A percentile compares a stretch with the other conserved stretches of the same genome.
Conservation (phyloP, 2,888 invertebrate genomes). For the Onthophagus sagittarius region DNA sequence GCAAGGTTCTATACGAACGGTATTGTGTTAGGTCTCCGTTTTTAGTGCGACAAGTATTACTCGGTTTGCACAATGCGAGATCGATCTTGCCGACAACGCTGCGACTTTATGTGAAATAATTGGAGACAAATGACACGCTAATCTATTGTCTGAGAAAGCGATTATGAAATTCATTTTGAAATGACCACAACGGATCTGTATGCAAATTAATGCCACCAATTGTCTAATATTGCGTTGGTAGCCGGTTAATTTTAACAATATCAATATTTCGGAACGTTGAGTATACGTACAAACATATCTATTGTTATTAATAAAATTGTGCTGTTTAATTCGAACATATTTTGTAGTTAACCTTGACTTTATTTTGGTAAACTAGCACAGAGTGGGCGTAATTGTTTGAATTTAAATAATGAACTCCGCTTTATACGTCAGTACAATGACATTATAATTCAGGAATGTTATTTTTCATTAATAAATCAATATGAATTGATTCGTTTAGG, state of each 20-base stretch:
- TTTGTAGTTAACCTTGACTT: neutral
- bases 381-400: too few relatives aligned
- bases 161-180: neutral
- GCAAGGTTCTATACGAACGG: neutral
- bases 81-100: neutral
- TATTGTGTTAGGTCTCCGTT: neutral
- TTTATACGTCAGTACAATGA: neutral
- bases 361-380: neutral
- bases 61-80: neutral
- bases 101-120: neutral
- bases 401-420: too few relatives aligned
- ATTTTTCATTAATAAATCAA: neutral
- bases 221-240: neutral
- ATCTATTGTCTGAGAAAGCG: neutral
- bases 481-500: neutral
- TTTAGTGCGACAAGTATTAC: neutral
- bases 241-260: neutral
- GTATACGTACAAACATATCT: neutral
- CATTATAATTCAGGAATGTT: neutral
- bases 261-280: neutral
- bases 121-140: neutral
- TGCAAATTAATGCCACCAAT: neutral
- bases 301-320: neutral
- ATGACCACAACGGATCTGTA: neutral
- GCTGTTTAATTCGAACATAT: neutral